Evolutionary conservation across 2,888 invertebrate genomes (phyloP), one percentile per base, ranked within the genome.

Genomic region (Hedychridium roseum): DNA sequence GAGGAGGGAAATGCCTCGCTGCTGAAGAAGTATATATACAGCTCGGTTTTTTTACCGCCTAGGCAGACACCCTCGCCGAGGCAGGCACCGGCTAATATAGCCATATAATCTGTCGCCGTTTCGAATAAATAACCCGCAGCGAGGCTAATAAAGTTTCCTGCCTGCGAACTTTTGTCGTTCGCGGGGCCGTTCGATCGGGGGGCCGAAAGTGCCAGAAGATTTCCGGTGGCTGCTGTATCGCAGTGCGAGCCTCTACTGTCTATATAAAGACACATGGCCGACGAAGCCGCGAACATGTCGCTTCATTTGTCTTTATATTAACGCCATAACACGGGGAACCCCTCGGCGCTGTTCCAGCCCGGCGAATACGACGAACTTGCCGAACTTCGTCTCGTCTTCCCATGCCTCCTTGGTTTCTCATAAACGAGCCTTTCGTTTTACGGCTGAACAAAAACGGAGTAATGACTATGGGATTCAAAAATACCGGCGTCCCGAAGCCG

Each of bases 301-400:
- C 68, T 74, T 75, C 77, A 76, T 77, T 74, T 76, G 76, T 75
- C 76, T 72, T 70, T 70, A 72, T 72, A 73, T 73, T 72, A 71
- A 66, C 71, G 58, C 59, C n/a, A n/a, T n/a, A n/a, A n/a, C n/a
- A n/a, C n/a, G n/a, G n/a, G n/a, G n/a, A n/a, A n/a, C n/a, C n/a
- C n/a, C n/a, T n/a, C n/a, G n/a, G n/a, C n/a, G n/a, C n/a, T n/a
- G n/a, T n/a, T n/a, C n/a, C n/a, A n/a, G n/a, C n/a, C n/a, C n/a
- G n/a, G n/a, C n/a, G n/a, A n/a, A n/a, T n/a, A n/a, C n/a, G n/a
- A n/a, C n/a, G n/a, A n/a, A n/a, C n/a, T n/a, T n/a, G n/a, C n/a
- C n/a, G n/a, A n/a, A n/a, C n/a, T n/a, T n/a, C n/a, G n/a, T n/a
- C n/a, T n/a, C n/a, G n/a, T n/a, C n/a, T n/a, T n/a, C n/a, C n/a